Percentiles rank a stretch among this genome's conserved stretches.
Evolutionary conservation across 1,140 invertebrate species (phyloP).

Genomic region (Theocolax elegans): DNA sequence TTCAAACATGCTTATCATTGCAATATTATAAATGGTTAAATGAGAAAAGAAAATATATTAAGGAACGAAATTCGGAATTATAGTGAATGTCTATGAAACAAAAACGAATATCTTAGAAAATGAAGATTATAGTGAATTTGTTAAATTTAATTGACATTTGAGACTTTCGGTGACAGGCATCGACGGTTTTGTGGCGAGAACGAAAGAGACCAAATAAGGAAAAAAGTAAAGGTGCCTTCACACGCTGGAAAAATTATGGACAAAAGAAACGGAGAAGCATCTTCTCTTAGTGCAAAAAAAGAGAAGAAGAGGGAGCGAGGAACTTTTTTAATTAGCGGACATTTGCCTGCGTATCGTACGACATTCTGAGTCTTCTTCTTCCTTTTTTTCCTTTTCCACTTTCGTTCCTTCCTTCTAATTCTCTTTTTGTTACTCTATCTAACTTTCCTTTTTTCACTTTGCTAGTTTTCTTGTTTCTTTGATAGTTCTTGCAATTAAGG

Average conservation of each 20-base stretch:
- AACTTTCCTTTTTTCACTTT: background rate
- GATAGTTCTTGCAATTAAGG: background rate
- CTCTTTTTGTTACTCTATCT: background rate
- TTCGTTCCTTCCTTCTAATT: background rate
- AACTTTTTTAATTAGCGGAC: conserved; percentile 46
- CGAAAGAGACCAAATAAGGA: too few species aligned
- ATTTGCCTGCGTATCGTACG: conserved; percentile 27
- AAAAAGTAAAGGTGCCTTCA: too few species aligned
- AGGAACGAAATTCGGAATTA: too few species aligned
- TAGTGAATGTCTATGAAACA: too few species aligned
- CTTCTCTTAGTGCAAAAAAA: background rate
- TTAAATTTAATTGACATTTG: too few species aligned
- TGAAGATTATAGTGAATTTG: too few species aligned
- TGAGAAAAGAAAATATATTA: too few species aligned
- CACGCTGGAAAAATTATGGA: conserved; percentile 39
- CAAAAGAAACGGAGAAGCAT: conserved; percentile 26
- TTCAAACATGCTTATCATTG: too few species aligned
- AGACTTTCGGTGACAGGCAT: too few species aligned
- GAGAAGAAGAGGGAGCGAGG: background rate
- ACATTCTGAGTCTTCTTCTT: background rate
- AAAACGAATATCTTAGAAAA: too few species aligned
- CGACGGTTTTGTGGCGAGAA: too few species aligned
- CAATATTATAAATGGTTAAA: too few species aligned
- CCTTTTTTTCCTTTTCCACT: background rate
- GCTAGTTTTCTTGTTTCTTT: background rate